Conservation (phyloP, 1,140 invertebrate genomes). For the Lycorma delicatula region DNA sequence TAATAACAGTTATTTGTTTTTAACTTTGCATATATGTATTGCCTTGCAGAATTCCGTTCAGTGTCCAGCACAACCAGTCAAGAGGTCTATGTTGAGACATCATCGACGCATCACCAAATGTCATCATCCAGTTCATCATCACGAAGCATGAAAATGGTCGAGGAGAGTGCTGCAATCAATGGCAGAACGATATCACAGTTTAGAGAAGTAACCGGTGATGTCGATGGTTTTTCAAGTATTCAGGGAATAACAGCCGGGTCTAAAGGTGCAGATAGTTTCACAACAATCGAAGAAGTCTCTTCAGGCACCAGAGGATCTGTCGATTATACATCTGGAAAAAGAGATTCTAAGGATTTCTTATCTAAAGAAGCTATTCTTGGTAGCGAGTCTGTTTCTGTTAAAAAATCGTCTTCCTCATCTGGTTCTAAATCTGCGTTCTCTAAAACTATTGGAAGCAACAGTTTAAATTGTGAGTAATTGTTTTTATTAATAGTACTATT, state of each 20-base stretch:
- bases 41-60: conserved; percentile 20
- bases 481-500: neutral
- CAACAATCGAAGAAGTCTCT: conserved; percentile 1
- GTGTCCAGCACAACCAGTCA: conserved; percentile 21
- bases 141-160: conserved; percentile 14
- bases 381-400: neutral
- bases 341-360: too few relatives aligned
- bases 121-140: conserved; percentile 13
- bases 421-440: conserved; percentile 51
- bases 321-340: neutral
- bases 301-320: neutral
- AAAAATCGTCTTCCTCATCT: neutral
- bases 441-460: conserved; percentile 63
- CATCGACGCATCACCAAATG: conserved; percentile 2
- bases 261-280: neutral
- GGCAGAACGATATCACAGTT: conserved; percentile 14
- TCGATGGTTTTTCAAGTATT: conserved; percentile 6
- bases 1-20: too few relatives aligned
- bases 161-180: conserved; percentile 17
- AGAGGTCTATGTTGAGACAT: conserved; percentile 21
- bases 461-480: conserved; percentile 66
- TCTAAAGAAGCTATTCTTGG: too few relatives aligned
- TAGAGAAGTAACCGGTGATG: conserved; percentile 13
- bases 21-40: too few relatives aligned
- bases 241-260: conserved; percentile 13